phyloP scores from a whole-genome alignment of 35 echinoderm and acorn worm species.

The Apostichopus japonicus region DNA sequence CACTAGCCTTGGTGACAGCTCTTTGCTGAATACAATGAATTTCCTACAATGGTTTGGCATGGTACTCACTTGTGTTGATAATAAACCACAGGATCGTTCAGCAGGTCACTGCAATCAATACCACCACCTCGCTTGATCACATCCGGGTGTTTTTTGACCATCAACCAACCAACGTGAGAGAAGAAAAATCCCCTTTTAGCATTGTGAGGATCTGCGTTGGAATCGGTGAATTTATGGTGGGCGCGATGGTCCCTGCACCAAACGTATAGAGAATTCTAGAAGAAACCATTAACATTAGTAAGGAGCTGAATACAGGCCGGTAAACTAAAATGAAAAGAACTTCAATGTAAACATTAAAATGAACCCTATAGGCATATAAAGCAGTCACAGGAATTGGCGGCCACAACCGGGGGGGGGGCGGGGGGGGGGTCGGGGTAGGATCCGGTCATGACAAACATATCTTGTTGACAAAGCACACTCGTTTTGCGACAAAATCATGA shows the following conservation, averaged over 20 bases:
- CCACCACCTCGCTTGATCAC: slow-evolving; percentile 65
- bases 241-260: slow-evolving; percentile 82
- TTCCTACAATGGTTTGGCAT: too few species aligned
- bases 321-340: too few species aligned
- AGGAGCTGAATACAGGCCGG: background rate
- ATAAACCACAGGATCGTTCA: slow-evolving; percentile 70
- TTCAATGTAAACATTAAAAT: too few species aligned
- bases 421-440: too few species aligned
- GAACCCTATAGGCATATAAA: too few species aligned
- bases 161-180: slow-evolving; percentile 80
- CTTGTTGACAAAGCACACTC: too few species aligned
- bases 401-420: background rate
- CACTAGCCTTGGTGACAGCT: too few species aligned
- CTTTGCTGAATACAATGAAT: too few species aligned
- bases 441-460: too few species aligned
- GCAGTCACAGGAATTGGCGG: too few species aligned
- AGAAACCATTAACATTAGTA: background rate
- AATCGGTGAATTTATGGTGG: slow-evolving; percentile 87
- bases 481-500: too few species aligned
- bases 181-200: slow-evolving; percentile 84
- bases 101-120: slow-evolving; percentile 64
- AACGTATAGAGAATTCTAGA: slow-evolving; percentile 77
- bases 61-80: slow-evolving; percentile 67
- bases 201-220: slow-evolving; percentile 85
- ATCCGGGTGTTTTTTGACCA: slow-evolving; percentile 81